Percentiles rank a stretch among this genome's conserved stretches.
Evolutionary conservation across 2,797 vertebrate species (phyloP).

Genomic region (Nyctibius grandis): DNA sequence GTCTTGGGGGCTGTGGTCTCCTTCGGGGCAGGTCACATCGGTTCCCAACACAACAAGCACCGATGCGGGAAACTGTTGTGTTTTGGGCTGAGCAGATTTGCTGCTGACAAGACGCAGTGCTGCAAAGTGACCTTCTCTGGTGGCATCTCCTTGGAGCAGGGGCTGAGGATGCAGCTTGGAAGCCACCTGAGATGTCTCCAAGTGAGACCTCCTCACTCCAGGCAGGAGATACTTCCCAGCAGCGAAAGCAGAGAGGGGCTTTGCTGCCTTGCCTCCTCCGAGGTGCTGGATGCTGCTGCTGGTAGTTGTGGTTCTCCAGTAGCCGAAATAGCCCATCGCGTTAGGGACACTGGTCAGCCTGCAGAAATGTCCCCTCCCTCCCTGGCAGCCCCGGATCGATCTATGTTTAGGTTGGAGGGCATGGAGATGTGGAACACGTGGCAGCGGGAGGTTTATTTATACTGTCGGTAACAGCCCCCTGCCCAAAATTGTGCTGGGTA

Average conservation of each 20-base stretch:
- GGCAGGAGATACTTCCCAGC: not conserved
- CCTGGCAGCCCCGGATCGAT: fast-evolving
- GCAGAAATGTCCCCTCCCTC: not conserved
- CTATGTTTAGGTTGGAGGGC: not conserved
- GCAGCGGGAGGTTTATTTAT: not conserved
- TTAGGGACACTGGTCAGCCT: not conserved
- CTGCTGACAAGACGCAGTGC: not conserved
- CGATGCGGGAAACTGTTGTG: fast-evolving
- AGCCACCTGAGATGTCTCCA: not conserved
- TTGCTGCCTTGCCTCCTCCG: too few relatives aligned
- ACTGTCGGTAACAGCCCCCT: not conserved
- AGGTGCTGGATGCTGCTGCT: not conserved
- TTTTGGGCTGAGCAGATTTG: fast-evolving
- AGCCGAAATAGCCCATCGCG: fast-evolving
- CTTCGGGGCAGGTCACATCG: not conserved
- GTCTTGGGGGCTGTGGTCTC: not conserved
- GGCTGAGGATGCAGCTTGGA: not conserved
- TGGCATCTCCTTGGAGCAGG: not conserved
- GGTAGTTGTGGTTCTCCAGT: fast-evolving
- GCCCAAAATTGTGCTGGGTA: not conserved
- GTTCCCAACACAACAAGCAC: not conserved
- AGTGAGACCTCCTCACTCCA: not conserved
- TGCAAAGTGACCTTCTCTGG: not conserved
- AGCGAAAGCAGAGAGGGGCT: fast-evolving
- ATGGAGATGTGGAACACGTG: fast-evolving